phyloP scores from a whole-genome alignment of 2,113 vertebrate species.

The Oreochromis spilurus region DNA sequence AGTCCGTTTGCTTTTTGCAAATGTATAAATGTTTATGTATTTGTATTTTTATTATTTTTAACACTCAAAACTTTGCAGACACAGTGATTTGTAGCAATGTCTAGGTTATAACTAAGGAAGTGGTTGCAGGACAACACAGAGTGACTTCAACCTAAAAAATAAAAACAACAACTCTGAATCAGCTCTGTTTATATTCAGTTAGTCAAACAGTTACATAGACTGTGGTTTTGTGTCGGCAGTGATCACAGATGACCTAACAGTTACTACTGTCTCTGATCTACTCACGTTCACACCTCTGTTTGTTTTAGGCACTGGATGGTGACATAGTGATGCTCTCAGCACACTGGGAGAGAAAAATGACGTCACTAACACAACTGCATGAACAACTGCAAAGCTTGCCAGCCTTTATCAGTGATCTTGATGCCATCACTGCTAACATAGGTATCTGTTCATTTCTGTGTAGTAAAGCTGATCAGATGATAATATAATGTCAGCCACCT shows the following conservation, averaged over 20 bases:
- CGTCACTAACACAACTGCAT: constrained; percentile 78
- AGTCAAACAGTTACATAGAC: background rate
- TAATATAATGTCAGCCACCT: background rate
- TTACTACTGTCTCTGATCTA: background rate
- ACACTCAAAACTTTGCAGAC: background rate
- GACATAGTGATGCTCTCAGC: constrained; percentile 93
- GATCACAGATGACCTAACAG: background rate
- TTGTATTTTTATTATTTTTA: background rate
- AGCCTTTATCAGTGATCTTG: constrained; percentile 78
- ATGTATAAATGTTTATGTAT: background rate
- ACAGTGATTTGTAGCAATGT: background rate
- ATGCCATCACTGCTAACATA: constrained; percentile 79
- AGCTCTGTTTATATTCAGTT: background rate
- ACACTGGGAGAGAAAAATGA: constrained; percentile 86
- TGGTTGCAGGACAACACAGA: background rate
- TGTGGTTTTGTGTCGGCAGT: background rate
- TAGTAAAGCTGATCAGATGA: background rate
- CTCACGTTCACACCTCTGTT: background rate
- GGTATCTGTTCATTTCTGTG: constrained; percentile 59
- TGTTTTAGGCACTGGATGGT: constrained; percentile 80
- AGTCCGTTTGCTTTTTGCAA: no score
- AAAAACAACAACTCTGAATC: background rate
- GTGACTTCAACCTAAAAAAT: background rate
- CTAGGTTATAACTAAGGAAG: background rate
- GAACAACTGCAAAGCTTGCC: constrained; percentile 88